These are phyloP conservation scores for Calliopsis andreniformis DNA, from an alignment of 1,140 invertebrate species.

Conservation along the genomic window DNA sequence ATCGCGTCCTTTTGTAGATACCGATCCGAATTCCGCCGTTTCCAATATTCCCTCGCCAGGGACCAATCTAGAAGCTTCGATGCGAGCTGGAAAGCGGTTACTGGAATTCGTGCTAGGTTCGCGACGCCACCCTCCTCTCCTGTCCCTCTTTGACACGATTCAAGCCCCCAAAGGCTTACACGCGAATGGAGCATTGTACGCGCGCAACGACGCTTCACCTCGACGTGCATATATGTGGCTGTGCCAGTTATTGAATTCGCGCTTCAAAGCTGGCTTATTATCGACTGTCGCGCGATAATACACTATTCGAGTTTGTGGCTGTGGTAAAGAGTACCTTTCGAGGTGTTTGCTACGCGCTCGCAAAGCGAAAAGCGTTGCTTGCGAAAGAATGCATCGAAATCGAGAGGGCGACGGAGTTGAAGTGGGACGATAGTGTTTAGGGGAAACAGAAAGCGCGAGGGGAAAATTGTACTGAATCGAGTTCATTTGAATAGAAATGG, in stretches of 20 bases:
- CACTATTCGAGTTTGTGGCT: not conserved
- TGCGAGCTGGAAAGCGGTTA: not conserved
- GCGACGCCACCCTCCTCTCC: constrained; percentile 16
- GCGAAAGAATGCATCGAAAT: constrained; percentile 32
- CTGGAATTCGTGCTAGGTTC: constrained; percentile 1
- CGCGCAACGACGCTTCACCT: constrained; percentile 2
- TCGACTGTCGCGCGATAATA: constrained; percentile 20
- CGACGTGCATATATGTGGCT: not conserved
- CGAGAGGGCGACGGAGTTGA: no score
- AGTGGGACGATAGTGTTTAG: no score
- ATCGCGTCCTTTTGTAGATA: constrained; percentile 7
- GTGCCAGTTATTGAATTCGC: constrained; percentile 32
- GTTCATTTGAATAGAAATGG: no score
- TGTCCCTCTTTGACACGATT: constrained; percentile 42
- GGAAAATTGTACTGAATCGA: no score
- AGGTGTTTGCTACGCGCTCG: no score
- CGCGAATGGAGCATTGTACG: constrained; percentile 17
- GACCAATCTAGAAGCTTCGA: not conserved
- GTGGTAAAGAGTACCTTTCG: no score
- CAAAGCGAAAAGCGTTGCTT: no score
- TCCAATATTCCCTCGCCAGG: not conserved
- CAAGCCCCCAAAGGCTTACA: constrained; percentile 1
- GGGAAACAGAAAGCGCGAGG: no score
- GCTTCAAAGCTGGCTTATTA: constrained; percentile 38
- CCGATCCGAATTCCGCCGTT: not conserved